Base-by-base conservation (phyloP, 2,888 invertebrate species). In the Acleris cristana region DNA sequence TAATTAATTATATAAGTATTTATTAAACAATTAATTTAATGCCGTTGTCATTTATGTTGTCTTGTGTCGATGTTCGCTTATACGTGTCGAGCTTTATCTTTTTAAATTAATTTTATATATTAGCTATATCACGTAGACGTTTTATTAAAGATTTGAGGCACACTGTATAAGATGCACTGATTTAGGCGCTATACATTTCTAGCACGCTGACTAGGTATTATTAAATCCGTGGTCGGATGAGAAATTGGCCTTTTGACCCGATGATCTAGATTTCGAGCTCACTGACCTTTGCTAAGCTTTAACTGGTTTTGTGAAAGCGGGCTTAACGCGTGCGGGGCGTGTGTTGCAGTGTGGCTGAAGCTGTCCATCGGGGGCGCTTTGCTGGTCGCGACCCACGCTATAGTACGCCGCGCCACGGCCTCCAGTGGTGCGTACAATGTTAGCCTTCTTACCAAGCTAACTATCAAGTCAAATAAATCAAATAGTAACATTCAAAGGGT, bases 331-430 rank as follows among this genome's bases (percentile, higher is more conserved):
- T 73, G 74, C 80, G 80, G 74, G 83, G 87, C 85, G 86, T 89
- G 85, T 95, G 94, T 96, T 96, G 87, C 96, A 97, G 97, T 97
- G 95, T 95, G 96, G 92, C 95, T 96, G 94, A 97, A 96, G 94
- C 94, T 97, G 93, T 95, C 95, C 89, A 96, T 97, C 90, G 97
- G 97, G 88, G 94, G 96, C 88, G 96, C 96, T 84, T 95, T 97
- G 87, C 95, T 97, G 91, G 94, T 95, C 88, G 96, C 97, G 87
- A 97, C 97, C 82, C 96, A 97, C 93, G 95, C 96, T 91, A 96
- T 97, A 87, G 95, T 97, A 90, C 95, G 96, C 90, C 96, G 95
- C 77, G 87, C 86, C 81, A 81, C 84, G 72, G 82, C 83, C 94
- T 94, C 95, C 85, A 94, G 95, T 89, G 96, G 96, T 96, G 95